These are phyloP conservation scores for Stegodyphus mimosarum DNA, from an alignment of 1,140 invertebrate species.

Conservation along the genomic window DNA sequence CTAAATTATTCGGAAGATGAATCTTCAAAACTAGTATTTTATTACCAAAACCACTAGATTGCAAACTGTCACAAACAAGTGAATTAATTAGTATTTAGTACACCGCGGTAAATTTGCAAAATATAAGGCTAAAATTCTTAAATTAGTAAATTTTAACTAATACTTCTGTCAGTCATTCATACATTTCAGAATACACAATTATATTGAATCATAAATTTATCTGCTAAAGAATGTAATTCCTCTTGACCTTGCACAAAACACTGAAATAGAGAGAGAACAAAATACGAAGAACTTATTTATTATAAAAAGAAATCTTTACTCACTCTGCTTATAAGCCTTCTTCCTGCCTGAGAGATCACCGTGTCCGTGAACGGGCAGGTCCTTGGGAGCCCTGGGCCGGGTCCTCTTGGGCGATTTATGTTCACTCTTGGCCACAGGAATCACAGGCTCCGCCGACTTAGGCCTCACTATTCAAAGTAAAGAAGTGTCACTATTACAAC, in stretches of 20 bases:
- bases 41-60: too few relatives aligned
- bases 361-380: slow-evolving; percentile 50
- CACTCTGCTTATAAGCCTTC: slow-evolving; percentile 48
- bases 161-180: too few relatives aligned
- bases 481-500: neutral
- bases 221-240: neutral
- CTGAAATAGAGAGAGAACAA: too few relatives aligned
- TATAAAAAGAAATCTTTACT: neutral
- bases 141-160: too few relatives aligned
- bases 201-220: neutral
- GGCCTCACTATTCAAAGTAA: slow-evolving; percentile 26
- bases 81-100: too few relatives aligned
- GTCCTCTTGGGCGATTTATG: slow-evolving; percentile 50
- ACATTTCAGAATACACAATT: too few relatives aligned
- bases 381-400: slow-evolving; percentile 44
- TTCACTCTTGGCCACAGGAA: slow-evolving; percentile 23
- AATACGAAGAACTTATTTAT: too few relatives aligned
- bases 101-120: too few relatives aligned
- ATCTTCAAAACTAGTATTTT: too few relatives aligned
- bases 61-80: too few relatives aligned
- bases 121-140: too few relatives aligned
- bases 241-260: neutral
- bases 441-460: slow-evolving; percentile 48
- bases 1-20: too few relatives aligned
- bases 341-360: slow-evolving; percentile 50